These are phyloP conservation scores for Centropus unirufus DNA, from an alignment of 2,113 vertebrate species.

Conservation along the genomic window DNA sequence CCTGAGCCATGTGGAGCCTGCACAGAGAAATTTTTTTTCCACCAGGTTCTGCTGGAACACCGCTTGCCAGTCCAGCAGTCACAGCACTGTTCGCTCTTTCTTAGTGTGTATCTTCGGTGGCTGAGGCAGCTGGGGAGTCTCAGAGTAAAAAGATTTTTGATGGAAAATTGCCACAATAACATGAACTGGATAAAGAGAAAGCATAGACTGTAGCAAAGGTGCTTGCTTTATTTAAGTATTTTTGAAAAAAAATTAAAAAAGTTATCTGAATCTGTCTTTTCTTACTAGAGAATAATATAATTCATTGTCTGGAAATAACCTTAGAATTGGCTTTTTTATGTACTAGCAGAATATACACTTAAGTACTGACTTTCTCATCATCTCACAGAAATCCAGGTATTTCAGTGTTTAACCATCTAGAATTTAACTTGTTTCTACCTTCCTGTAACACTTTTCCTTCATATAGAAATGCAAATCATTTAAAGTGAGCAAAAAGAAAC, in stretches of 20 bases:
- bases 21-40: not conserved
- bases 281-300: not conserved
- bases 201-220: not conserved
- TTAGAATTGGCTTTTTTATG: not conserved
- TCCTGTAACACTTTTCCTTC: not conserved
- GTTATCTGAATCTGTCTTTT: not conserved
- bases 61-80: not conserved
- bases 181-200: not conserved
- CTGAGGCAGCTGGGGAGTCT: not conserved
- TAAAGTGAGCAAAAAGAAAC: not conserved
- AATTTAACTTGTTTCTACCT: not conserved
- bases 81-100: not conserved
- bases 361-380: not conserved
- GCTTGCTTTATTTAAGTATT: not conserved
- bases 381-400: not conserved
- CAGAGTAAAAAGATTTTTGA: not conserved
- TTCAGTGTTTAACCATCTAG: not conserved
- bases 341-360: not conserved
- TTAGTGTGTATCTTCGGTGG: not conserved
- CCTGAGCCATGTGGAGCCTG: not conserved
- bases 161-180: not conserved
- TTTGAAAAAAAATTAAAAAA: not conserved
- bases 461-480: not conserved
- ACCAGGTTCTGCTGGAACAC: not conserved
- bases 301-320: not conserved